phyloP scores from a whole-genome alignment of 2,113 vertebrate species.

The Microtus oregoni region DNA sequence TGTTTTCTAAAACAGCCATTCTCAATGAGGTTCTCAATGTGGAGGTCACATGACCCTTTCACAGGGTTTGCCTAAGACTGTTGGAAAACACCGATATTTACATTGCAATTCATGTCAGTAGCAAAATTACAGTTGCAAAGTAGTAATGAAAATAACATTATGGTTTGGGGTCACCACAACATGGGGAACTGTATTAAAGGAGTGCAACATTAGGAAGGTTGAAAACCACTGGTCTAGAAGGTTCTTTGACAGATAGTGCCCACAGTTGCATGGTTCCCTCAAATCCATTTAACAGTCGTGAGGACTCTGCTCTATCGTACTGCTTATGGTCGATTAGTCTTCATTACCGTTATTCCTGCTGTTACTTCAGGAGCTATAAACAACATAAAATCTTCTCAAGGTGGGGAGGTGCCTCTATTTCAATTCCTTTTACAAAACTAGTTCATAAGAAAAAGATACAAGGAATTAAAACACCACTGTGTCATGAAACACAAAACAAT shows the following conservation, averaged over 20 bases:
- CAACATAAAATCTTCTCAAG: not conserved
- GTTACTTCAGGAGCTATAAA: not conserved
- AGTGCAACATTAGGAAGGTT: not conserved
- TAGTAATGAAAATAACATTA: not conserved
- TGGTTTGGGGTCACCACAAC: not conserved
- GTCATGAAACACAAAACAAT: constrained; percentile 14
- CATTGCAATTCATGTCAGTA: not conserved
- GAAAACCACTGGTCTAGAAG: not conserved
- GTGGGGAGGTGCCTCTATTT: not conserved
- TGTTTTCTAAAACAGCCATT: constrained; percentile 40
- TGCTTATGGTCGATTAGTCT: not conserved
- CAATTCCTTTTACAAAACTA: constrained; percentile 47
- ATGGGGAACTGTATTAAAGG: not conserved
- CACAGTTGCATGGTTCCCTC: not conserved
- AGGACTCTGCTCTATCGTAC: not conserved
- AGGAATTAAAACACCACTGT: not conserved
- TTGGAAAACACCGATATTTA: not conserved
- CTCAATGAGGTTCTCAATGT: not conserved
- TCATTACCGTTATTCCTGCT: not conserved
- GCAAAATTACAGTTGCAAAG: not conserved
- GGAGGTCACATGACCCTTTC: not conserved
- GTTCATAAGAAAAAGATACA: not conserved
- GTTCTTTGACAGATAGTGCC: not conserved
- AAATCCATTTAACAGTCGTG: not conserved
- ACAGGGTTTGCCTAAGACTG: not conserved